Evolutionary conservation across 2,888 invertebrate genomes (phyloP), one percentile per base, ranked within the genome.

Genomic region (Syritta pipiens): DNA sequence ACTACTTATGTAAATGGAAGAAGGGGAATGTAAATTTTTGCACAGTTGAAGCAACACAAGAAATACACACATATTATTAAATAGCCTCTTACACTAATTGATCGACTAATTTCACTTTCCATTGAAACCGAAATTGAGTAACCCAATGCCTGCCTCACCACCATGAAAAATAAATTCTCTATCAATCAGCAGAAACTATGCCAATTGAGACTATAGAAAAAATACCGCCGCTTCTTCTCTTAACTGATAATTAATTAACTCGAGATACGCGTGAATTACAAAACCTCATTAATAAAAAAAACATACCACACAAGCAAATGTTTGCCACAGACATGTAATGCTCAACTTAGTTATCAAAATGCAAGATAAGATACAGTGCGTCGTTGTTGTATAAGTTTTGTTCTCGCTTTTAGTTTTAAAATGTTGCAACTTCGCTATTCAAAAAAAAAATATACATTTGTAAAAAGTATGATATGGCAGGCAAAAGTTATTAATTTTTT

Each of bases 401-500:
- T n/a, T n/a, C n/a, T n/a, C n/a, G n/a, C n/a, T n/a, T 19, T 67
- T 5, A 10, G 7, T 20, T 20, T 14, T 6, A 26, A 9, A 30
- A 59, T 51, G 62, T 76, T 59, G 51, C 76, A 76, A 63, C 71
- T 51, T 14, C n/a, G n/a, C n/a, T n/a, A n/a, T n/a, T 76, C 63
- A 48, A 44, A 32, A 32, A 48, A 46, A 20, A 37, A 48, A 37
- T 44, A 51, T 30, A 49, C 17, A 32, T 28, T 19, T 28, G 14
- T 35, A 17, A 24, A 44, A 35, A n/a, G 30, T 71, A 67, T 60
- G 72, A 77, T 77, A 77, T 77, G 77, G 77, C 77, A 77, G 77
- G 72, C 65, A 77, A 77, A 67, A 12, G 42, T 57, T 75, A 53
- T 32, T 19, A 40, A 28, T 20, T 59, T 30, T 20, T 48, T 35